Conservation (phyloP, 2,113 vertebrate species). For the Phyllostomus discolor region DNA sequence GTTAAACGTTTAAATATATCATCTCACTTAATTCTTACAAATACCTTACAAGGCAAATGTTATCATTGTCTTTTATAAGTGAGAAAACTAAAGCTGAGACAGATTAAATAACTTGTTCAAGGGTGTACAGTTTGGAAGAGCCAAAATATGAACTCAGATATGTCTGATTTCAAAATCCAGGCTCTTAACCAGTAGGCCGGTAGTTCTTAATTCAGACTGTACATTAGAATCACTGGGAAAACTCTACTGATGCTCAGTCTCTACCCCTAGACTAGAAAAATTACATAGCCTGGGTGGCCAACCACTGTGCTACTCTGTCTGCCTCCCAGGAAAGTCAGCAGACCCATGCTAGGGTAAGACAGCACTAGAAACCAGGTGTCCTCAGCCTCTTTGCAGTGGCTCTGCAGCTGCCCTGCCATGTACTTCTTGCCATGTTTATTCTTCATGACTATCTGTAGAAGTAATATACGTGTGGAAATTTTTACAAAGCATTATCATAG, state of each 20-base stretch:
- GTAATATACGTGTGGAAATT: neutral
- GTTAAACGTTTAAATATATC: neutral
- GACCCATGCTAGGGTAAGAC: neutral
- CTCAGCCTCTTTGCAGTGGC: neutral
- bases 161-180: neutral
- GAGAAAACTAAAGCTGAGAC: conserved; percentile 26
- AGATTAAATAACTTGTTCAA: conserved; percentile 4
- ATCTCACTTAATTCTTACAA: conserved; percentile 29
- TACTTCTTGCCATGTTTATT: neutral
- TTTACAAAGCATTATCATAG: neutral
- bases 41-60: neutral
- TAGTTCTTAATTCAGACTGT: neutral
- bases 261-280: neutral
- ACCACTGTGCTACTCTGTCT: neutral
- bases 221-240: neutral
- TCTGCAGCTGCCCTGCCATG: neutral
- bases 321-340: neutral
- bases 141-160: neutral
- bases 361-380: neutral
- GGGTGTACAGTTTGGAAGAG: neutral
- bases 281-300: neutral
- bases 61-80: conserved; percentile 1
- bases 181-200: neutral
- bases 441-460: neutral
- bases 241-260: neutral